Evolutionary conservation across 2,113 vertebrate species (phyloP), one percentile per base, ranked within the genome.

Genomic region (Ophiodon elongatus): DNA sequence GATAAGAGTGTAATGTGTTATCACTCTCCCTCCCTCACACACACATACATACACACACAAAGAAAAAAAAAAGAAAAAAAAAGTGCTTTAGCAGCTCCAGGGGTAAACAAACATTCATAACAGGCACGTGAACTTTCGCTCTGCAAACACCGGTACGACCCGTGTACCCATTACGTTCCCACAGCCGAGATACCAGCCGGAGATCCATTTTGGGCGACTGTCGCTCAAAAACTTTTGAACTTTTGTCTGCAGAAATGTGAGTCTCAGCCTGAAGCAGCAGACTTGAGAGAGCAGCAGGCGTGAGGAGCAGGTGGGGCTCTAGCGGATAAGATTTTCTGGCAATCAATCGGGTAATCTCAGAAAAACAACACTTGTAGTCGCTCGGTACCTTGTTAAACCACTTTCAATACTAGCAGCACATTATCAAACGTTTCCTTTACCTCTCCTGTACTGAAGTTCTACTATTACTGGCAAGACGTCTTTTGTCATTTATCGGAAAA

Each of bases 21-120:
- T 88, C 73, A 62, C 52, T 50, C 54, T 71, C 72, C 31, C 59
- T 23, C 56, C 13, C 66, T 15, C 83, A 45, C 76, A 43, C 60
- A n/a, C 57, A 52, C 27, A 76, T 59, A 69, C 50, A 35, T 57
- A 27, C n/a, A 25, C 52, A 56, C 54, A 27, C 31, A 62, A 4
- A 25, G 39, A 29, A 8, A 39, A 64, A 80, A n/a, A n/a, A n/a
- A 62, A 4, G 11, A 33, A 29, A 8, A 39, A 64, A 80, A 91
- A 94, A 92, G 92, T 93, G 93, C 93, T 93, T 90, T 2, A 89
- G 89, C 86, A 91, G 90, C 88, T 92, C 60, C 33, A 29, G 89
- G 92, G 88, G 83, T 90, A 91, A 93, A 92, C 85, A 93, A 91
- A 94, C 89, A 93, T 93, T 93, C 90, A 89, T 65, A 90, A 91